Conservation (phyloP, 2,113 vertebrate species). For the Eira barbara region DNA sequence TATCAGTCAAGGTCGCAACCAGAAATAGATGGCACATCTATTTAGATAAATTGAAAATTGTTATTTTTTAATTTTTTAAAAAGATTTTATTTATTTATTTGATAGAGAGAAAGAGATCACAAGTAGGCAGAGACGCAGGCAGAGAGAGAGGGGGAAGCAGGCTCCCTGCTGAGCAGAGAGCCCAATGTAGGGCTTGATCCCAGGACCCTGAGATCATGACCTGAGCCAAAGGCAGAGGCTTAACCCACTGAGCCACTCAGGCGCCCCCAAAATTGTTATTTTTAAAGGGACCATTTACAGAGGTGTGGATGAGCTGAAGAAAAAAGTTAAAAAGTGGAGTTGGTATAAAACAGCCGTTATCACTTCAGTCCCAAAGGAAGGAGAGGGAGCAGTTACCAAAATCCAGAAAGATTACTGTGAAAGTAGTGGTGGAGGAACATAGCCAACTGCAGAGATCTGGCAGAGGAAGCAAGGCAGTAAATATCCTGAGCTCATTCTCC, state of each 20-base stretch:
- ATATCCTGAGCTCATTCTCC: not conserved
- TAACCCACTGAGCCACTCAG: no score
- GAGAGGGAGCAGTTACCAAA: not conserved
- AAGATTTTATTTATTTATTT: no score
- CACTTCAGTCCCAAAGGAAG: not conserved
- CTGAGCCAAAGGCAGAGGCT: no score
- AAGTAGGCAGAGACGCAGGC: no score
- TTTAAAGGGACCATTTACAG: not conserved
- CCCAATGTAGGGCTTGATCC: no score
- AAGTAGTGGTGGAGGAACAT: not conserved
- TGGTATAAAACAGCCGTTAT: not conserved
- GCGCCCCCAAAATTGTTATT: not conserved
- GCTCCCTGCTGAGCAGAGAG: no score
- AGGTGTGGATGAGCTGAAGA: not conserved
- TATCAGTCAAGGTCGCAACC: not conserved
- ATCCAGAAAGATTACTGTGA: not conserved
- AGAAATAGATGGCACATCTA: not conserved
- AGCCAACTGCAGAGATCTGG: not conserved
- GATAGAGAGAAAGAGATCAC: no score
- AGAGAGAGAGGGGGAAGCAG: no score
- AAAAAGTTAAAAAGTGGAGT: not conserved
- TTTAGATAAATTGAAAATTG: not conserved
- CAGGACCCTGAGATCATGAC: no score
- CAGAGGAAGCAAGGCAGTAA: not conserved
- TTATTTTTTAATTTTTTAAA: not conserved